Conservation (phyloP, 2,888 invertebrate species). For the Campoplex capitator region DNA sequence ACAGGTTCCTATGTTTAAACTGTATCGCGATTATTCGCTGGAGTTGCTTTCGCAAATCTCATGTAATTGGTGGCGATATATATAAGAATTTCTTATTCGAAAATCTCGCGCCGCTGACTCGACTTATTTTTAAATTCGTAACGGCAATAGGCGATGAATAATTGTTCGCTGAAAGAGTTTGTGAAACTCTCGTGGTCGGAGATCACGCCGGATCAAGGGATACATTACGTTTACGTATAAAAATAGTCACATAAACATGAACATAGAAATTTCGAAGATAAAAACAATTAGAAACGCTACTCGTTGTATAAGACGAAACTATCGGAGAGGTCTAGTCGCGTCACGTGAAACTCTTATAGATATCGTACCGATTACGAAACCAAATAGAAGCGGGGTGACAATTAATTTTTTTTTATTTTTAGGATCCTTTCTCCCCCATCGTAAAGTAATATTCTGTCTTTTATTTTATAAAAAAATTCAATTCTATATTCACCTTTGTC, state of each 20-base stretch:
- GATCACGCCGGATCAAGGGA: constrained; percentile 45
- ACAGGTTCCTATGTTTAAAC: not conserved
- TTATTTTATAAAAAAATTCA: constrained; percentile 14
- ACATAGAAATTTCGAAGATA: not conserved
- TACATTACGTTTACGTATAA: constrained; percentile 33
- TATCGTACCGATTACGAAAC: constrained; percentile 40
- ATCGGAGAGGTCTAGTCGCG: constrained; percentile 34
- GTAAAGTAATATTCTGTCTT: constrained; percentile 5
- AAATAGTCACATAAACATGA: not conserved
- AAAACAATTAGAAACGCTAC: not conserved
- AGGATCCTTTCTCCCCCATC: constrained; percentile 16
- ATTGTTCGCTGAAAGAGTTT: constrained; percentile 65
- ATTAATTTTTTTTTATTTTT: constrained; percentile 30
- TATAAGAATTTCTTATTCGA: constrained; percentile 1
- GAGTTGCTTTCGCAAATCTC: constrained; percentile 46
- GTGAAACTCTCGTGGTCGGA: constrained; percentile 61
- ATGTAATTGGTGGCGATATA: constrained; percentile 50
- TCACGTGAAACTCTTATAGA: constrained; percentile 47
- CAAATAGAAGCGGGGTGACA: constrained; percentile 3
- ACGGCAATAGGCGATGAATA: constrained; percentile 68
- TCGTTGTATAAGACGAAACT: constrained; percentile 20
- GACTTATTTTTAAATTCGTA: constrained; percentile 66
- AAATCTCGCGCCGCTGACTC: constrained; percentile 15
- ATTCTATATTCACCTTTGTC: constrained; percentile 13
- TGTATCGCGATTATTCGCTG: constrained; percentile 27